Evolutionary conservation across 1,140 invertebrate species (phyloP).

Genomic region (Neodiprion virginianus): DNA sequence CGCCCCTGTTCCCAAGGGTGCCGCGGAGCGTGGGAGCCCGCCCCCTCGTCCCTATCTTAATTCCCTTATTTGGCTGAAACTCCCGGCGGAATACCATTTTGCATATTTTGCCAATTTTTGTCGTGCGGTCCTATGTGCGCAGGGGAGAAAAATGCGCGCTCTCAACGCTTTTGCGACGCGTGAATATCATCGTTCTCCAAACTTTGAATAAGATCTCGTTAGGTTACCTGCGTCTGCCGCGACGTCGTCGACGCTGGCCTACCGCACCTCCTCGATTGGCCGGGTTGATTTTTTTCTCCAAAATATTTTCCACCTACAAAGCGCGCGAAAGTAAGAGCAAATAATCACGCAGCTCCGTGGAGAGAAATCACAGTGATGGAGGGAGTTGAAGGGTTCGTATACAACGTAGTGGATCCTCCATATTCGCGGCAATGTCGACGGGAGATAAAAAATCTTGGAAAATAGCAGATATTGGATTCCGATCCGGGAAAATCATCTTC

Average conservation of each 20-base stretch:
- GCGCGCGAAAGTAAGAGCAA: too few relatives aligned
- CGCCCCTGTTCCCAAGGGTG: conserved; percentile 24
- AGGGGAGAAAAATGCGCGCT: conserved; percentile 40
- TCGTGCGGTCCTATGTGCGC: conserved; percentile 27
- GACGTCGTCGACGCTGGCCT: conserved; percentile 1
- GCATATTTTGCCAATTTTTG: conserved; percentile 50
- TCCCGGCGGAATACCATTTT: conserved; percentile 40
- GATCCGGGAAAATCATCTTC: not conserved
- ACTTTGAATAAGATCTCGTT: conserved; percentile 50
- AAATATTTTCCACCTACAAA: not conserved
- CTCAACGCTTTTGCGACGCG: conserved; percentile 33
- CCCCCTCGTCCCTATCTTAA: conserved; percentile 35
- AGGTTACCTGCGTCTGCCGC: conserved; percentile 31
- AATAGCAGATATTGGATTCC: not conserved
- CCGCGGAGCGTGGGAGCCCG: conserved; percentile 21
- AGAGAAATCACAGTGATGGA: too few relatives aligned
- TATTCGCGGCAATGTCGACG: too few relatives aligned
- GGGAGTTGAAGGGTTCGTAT: too few relatives aligned
- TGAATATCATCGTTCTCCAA: conserved; percentile 30
- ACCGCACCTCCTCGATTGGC: too few relatives aligned
- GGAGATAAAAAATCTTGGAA: too few relatives aligned
- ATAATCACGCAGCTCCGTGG: too few relatives aligned
- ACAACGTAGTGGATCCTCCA: too few relatives aligned
- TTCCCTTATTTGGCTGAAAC: conserved; percentile 39
- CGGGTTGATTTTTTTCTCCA: conserved; percentile 4